Percentiles rank a stretch among this genome's conserved stretches.
Conservation (phyloP, 1,140 invertebrate genomes). For the Drosophila sulfurigaster region DNA sequence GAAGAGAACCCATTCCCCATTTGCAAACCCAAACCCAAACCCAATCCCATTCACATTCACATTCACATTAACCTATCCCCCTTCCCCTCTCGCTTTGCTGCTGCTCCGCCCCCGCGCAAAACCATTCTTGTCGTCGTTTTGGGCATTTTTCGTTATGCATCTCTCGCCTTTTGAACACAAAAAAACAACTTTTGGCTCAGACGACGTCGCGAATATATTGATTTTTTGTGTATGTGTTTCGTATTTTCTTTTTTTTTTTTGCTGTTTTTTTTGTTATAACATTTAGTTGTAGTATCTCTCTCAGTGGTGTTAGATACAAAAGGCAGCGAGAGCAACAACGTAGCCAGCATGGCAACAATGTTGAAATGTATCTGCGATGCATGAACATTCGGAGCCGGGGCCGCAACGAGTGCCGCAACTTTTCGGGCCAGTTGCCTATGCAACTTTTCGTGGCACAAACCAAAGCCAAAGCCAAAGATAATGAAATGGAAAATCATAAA, state of each 20-base stretch:
- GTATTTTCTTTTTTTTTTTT: neutral
- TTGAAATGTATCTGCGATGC: conserved; percentile 37
- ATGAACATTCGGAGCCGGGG: conserved; percentile 14
- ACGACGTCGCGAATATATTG: conserved; percentile 26
- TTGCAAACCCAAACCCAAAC: too few species aligned
- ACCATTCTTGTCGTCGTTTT: conserved; percentile 8
- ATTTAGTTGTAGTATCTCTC: conserved; percentile 19
- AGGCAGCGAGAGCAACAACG: neutral
- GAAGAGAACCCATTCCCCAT: conserved; percentile 18
- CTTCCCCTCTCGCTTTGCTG: too few species aligned
- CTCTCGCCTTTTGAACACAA: conserved; percentile 30
- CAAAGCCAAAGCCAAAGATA: conserved; percentile 8
- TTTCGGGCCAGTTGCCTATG: conserved; percentile 15
- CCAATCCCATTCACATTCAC: neutral
- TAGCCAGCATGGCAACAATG: conserved; percentile 39
- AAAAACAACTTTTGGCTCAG: conserved; percentile 27
- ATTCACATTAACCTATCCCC: too few species aligned
- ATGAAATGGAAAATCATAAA: conserved; percentile 29
- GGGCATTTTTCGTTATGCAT: conserved; percentile 29
- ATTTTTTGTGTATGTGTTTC: conserved; percentile 9
- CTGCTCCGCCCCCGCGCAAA: neutral
- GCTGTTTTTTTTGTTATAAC: conserved; percentile 11
- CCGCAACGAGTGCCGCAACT: conserved; percentile 15
- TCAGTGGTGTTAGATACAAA: conserved; percentile 15
- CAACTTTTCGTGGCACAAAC: conserved; percentile 33